phyloP scores from a whole-genome alignment of 2,888 invertebrate species.

The Eristalis tenax region DNA sequence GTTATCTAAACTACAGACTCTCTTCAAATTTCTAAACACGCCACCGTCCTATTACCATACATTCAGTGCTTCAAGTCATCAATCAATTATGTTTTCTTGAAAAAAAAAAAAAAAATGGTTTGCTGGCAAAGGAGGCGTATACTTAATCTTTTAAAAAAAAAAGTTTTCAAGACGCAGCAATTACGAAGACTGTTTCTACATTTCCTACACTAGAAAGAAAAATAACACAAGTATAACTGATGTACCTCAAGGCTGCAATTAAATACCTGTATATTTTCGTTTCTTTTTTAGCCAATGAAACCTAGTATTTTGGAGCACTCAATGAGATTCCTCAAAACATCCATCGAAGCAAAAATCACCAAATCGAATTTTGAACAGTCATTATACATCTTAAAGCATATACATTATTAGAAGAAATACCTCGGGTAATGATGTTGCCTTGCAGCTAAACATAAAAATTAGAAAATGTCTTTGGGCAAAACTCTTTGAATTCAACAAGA shows the following conservation, averaged over 20 bases:
- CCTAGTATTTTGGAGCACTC: conserved; percentile 39
- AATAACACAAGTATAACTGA: background rate
- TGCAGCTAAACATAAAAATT: background rate
- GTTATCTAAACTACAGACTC: too few relatives aligned
- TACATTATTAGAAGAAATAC: background rate
- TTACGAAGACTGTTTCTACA: too few relatives aligned
- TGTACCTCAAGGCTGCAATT: background rate
- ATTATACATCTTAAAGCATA: conserved; percentile 44
- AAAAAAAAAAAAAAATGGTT: too few relatives aligned
- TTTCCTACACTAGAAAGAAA: too few relatives aligned
- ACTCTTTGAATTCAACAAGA: conserved; percentile 48
- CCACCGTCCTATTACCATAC: too few relatives aligned
- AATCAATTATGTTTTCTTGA: too few relatives aligned
- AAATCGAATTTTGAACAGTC: conserved; percentile 18
- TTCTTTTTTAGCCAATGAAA: conserved; percentile 56
- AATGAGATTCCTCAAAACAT: background rate
- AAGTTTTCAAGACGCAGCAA: too few relatives aligned
- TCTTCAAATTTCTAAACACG: too few relatives aligned
- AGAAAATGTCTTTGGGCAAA: conserved; percentile 10
- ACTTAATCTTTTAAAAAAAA: too few relatives aligned
- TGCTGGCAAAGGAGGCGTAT: too few relatives aligned
- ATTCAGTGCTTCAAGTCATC: too few relatives aligned
- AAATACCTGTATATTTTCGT: conserved; percentile 1
- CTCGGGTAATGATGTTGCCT: background rate
- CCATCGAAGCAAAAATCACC: conserved; percentile 43